These are phyloP conservation scores for Calliphora vomitoria DNA, from an alignment of 2,888 invertebrate genomes.

Conservation along the genomic window DNA sequence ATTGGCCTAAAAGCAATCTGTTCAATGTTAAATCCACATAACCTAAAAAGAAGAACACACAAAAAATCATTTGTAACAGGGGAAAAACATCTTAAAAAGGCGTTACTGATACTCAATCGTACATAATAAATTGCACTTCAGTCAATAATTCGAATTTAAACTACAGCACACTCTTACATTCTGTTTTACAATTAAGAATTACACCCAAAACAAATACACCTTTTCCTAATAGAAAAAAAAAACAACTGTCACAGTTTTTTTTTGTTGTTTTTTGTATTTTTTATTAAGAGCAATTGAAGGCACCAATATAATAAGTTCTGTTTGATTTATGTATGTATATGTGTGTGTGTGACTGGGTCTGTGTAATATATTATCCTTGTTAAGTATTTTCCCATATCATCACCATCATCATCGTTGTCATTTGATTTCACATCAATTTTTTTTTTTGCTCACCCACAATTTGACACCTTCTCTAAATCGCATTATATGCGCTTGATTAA, in stretches of 20 bases:
- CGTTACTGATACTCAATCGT: conserved; percentile 17
- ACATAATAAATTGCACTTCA: conserved; percentile 47
- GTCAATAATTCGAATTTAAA: conserved; percentile 24
- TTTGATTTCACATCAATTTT: conserved; percentile 52
- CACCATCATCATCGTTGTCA: conserved; percentile 26
- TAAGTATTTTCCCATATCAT: conserved; percentile 59
- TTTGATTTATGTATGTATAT: conserved; percentile 44
- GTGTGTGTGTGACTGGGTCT: not conserved
- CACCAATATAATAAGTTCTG: not conserved
- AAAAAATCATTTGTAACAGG: not conserved
- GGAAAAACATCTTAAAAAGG: conserved; percentile 34
- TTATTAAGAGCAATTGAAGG: not conserved
- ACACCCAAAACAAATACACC: conserved; percentile 1
- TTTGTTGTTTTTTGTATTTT: too few species aligned
- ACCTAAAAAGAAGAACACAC: conserved; percentile 12
- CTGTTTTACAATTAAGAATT: conserved; percentile 4
- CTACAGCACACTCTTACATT: not conserved
- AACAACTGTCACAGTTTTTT: too few species aligned
- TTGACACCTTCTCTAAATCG: conserved; percentile 66
- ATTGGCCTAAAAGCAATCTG: conserved; percentile 28
- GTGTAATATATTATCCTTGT: conserved; percentile 44
- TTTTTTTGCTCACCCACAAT: conserved; percentile 47
- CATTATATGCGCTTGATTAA: conserved; percentile 67
- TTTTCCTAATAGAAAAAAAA: not conserved
- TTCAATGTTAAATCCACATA: conserved; percentile 43